Conservation (phyloP, 2,888 invertebrate genomes). For the Thysanoteuthis rhombus region DNA sequence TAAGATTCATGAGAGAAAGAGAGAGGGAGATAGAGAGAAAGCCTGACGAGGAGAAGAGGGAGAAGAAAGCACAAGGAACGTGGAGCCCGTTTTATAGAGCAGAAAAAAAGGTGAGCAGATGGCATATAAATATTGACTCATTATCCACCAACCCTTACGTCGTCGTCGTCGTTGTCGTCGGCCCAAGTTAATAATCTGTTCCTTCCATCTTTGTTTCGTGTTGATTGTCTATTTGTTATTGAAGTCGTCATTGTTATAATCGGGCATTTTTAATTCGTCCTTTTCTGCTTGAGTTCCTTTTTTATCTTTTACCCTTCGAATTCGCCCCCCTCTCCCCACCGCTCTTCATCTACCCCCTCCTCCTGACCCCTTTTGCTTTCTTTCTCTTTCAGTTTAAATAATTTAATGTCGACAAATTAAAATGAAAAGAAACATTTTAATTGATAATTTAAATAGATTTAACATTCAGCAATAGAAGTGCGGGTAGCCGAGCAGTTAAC, state of each 20-base stretch:
- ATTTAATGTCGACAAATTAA: not conserved
- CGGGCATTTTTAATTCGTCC: slow-evolving; percentile 12
- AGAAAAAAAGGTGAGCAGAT: not conserved
- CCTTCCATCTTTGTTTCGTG: not conserved
- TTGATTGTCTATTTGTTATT: slow-evolving; percentile 12
- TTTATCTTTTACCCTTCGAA: not conserved
- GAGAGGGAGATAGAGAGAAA: not conserved
- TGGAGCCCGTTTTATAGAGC: not conserved
- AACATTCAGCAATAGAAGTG: too few species aligned
- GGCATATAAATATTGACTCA: not conserved
- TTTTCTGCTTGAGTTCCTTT: not conserved
- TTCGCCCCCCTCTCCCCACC: not conserved
- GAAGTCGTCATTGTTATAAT: not conserved
- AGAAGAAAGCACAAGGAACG: not conserved
- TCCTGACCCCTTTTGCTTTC: not conserved
- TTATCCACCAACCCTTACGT: too few species aligned
- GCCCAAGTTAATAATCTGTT: not conserved
- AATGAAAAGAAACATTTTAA: not conserved
- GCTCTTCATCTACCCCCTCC: not conserved
- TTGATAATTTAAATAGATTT: not conserved
- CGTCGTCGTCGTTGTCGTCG: not conserved
- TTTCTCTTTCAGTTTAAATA: not conserved
- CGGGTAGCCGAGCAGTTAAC: too few species aligned
- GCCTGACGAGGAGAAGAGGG: not conserved
- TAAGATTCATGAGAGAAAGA: not conserved